phyloP scores from a whole-genome alignment of 2,797 vertebrate genomes.

The Etheostoma nigrum region DNA sequence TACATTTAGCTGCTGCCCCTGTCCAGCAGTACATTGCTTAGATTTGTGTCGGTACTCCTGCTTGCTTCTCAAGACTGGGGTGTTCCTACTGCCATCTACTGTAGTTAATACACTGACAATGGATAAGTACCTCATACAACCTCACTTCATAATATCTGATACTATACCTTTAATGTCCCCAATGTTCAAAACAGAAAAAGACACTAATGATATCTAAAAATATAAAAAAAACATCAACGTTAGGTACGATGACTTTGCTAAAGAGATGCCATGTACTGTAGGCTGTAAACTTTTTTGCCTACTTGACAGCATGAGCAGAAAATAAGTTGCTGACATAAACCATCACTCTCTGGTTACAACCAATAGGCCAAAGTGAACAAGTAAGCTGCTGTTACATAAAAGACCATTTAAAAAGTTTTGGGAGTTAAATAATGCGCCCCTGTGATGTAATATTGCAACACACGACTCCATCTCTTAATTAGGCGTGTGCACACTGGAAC shows the following conservation, averaged over 20 bases:
- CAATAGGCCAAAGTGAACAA: conserved; percentile 54
- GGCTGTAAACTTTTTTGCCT: conserved; percentile 16
- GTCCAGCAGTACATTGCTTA: no score
- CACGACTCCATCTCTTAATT: conserved; percentile 68
- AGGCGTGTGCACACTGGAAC: conserved; percentile 59
- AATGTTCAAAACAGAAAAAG: not conserved
- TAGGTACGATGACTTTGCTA: not conserved
- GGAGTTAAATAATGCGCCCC: conserved; percentile 45
- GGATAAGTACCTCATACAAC: no score
- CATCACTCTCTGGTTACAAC: conserved; percentile 55
- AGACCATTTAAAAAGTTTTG: conserved; percentile 44
- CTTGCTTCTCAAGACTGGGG: no score
- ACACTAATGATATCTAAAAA: not conserved
- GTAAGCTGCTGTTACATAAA: conserved; percentile 38
- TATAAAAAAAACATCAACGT: not conserved
- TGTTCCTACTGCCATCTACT: no score
- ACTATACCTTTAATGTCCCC: not conserved
- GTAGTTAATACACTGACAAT: no score
- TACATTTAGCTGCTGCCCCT: no score
- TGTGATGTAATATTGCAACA: conserved; percentile 50
- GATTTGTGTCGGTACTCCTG: no score
- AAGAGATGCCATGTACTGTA: not conserved
- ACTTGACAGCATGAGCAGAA: conserved; percentile 24
- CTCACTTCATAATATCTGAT: no score
- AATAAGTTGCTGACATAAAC: conserved; percentile 40